Conservation (phyloP, 2,888 invertebrate species). For the Machimus rusticus region DNA sequence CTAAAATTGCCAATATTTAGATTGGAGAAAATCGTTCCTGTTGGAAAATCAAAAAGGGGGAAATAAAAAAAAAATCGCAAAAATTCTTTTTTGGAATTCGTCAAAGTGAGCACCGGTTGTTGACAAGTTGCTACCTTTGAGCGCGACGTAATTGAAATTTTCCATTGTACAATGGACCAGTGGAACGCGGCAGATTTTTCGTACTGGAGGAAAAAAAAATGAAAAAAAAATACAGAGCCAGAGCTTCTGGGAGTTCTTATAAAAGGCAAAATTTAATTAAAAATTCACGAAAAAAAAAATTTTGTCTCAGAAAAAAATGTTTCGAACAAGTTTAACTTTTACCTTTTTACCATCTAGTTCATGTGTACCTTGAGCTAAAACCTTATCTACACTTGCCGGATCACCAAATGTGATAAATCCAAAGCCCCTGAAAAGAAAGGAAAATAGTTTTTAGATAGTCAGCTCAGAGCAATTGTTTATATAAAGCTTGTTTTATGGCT, state of each 20-base stretch:
- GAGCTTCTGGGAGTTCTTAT: background rate
- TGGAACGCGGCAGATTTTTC: background rate
- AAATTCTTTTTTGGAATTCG: background rate
- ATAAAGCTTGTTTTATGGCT: background rate
- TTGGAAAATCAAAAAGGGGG: background rate
- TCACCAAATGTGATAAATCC: conserved; percentile 99
- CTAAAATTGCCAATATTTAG: background rate
- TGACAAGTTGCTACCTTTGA: conserved; percentile 24
- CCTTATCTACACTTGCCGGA: conserved; percentile 98
- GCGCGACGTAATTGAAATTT: background rate
- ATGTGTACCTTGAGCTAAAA: conserved; percentile 97
- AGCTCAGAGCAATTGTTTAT: background rate
- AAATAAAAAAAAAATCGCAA: background rate
- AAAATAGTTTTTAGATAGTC: background rate
- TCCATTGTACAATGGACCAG: background rate
- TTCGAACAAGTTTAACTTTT: conserved; percentile 58
- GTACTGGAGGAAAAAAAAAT: too few species aligned
- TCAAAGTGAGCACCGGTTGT: background rate
- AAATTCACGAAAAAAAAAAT: conserved; percentile 17
- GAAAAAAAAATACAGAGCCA: background rate
- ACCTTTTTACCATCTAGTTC: conserved; percentile 99
- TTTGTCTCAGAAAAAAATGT: conserved; percentile 32
- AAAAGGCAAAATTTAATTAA: conserved; percentile 16
- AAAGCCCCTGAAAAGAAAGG: conserved; percentile 82
- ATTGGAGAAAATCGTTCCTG: background rate